Evolutionary conservation across 2,888 invertebrate genomes (phyloP).

Genomic region (Xanthia icteritia): DNA sequence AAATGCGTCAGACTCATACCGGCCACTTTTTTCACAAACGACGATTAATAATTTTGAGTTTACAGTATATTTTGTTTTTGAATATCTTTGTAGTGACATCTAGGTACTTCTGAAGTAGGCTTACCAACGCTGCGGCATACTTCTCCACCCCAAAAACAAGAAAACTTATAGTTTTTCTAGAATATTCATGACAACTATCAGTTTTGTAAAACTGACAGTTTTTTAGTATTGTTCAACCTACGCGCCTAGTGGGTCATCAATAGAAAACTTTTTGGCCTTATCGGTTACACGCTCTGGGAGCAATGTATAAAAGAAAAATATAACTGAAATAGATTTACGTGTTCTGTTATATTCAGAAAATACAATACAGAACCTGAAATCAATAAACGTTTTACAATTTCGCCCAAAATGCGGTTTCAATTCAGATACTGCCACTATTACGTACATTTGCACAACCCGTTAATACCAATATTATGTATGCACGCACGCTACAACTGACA

Average conservation of each 20-base stretch:
- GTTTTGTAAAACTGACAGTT: slow-evolving; percentile 2
- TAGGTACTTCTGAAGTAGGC: background rate
- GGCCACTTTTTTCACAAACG: slow-evolving; percentile 6
- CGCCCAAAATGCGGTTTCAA: slow-evolving; percentile 17
- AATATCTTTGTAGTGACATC: background rate
- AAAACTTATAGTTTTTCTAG: background rate
- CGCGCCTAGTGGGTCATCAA: background rate
- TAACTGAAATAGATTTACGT: background rate
- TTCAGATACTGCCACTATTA: slow-evolving; percentile 4
- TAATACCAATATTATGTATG: slow-evolving; percentile 41
- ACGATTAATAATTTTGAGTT: background rate
- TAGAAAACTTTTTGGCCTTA: background rate
- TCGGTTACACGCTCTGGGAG: background rate
- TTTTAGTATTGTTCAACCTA: background rate
- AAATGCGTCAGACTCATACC: slow-evolving; percentile 20
- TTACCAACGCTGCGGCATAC: background rate
- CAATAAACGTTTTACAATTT: slow-evolving; percentile 22
- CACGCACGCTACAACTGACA: slow-evolving; percentile 37
- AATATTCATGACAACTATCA: background rate
- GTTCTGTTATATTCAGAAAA: background rate
- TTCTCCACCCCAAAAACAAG: background rate
- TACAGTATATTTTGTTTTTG: background rate
- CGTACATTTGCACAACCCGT: slow-evolving; percentile 17
- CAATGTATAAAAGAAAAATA: background rate
- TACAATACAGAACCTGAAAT: background rate